Conservation (phyloP, 2,888 invertebrate genomes). For the Pammene fasciana region DNA sequence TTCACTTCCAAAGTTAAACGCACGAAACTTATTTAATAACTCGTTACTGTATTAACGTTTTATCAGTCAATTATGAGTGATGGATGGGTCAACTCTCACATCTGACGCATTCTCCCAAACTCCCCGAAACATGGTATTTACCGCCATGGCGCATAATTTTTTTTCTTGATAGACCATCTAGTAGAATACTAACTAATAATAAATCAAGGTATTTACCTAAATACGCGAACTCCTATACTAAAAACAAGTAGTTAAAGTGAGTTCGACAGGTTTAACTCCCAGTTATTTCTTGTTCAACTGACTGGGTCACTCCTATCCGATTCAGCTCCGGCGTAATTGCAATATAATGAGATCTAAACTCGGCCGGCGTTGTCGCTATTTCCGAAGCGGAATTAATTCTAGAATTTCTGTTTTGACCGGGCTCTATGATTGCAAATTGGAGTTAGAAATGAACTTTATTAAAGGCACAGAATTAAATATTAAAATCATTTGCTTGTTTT, state of each 20-base stretch:
- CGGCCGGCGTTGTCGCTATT: slow-evolving; percentile 30
- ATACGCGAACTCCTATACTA: slow-evolving; percentile 44
- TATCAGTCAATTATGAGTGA: too few relatives aligned
- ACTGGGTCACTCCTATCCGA: slow-evolving; percentile 56
- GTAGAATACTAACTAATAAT: too few relatives aligned
- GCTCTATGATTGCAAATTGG: slow-evolving; percentile 14
- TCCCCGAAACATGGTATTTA: too few relatives aligned
- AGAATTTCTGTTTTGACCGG: slow-evolving; percentile 17
- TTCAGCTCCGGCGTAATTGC: slow-evolving; percentile 51
- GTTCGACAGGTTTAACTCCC: slow-evolving; percentile 62
- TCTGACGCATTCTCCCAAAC: too few relatives aligned
- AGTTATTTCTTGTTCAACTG: slow-evolving; percentile 61
- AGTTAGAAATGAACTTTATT: not conserved
- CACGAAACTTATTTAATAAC: too few relatives aligned
- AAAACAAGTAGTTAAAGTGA: slow-evolving; percentile 46
- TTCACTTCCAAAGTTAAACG: too few relatives aligned
- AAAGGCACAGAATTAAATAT: not conserved
- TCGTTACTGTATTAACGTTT: too few relatives aligned
- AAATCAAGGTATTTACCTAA: too few relatives aligned
- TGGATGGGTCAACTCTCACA: too few relatives aligned
- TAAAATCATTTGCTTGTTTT: too few relatives aligned
- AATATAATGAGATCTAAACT: slow-evolving; percentile 53
- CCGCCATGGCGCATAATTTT: too few relatives aligned
- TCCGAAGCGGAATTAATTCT: slow-evolving; percentile 40
- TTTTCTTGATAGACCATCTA: too few relatives aligned